Conservation (phyloP, 2,888 invertebrate species). For the Mantis religiosa region DNA sequence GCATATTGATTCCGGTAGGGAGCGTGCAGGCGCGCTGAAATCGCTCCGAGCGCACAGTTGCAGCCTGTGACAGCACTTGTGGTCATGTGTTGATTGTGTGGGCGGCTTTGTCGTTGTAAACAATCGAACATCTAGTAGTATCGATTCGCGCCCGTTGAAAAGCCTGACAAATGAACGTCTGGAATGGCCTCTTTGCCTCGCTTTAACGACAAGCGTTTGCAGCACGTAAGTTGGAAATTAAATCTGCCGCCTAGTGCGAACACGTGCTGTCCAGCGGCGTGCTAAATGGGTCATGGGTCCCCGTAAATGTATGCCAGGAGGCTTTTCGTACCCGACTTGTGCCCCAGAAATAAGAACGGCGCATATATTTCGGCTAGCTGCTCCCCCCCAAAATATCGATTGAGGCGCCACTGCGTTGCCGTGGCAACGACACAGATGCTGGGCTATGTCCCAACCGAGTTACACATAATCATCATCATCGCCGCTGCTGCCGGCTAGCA, state of each 20-base stretch:
- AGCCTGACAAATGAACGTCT: neutral
- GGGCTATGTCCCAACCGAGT: neutral
- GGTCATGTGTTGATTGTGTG: neutral
- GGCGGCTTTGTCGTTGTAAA: neutral
- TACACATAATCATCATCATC: neutral
- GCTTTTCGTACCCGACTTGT: neutral
- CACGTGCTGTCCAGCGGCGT: neutral
- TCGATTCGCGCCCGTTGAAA: neutral
- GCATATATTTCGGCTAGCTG: neutral
- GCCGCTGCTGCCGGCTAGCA: neutral
- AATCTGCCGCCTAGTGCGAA: neutral
- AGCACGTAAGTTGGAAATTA: neutral
- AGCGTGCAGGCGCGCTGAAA: neutral
- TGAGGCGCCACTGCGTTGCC: neutral
- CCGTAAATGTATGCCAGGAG: neutral
- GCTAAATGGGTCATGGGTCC: neutral
- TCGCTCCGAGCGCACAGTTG: neutral
- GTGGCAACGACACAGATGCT: constrained; percentile 6
- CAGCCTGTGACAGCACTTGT: neutral
- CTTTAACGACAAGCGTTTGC: neutral
- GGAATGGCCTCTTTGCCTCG: neutral
- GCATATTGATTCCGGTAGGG: constrained; percentile 1
- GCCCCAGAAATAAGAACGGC: neutral
- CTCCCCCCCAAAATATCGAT: neutral
- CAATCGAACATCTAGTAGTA: neutral